Percentiles rank a stretch among this genome's conserved stretches.
phyloP scores from a whole-genome alignment of 2,888 invertebrate genomes.

The Heterodera filipjevi region DNA sequence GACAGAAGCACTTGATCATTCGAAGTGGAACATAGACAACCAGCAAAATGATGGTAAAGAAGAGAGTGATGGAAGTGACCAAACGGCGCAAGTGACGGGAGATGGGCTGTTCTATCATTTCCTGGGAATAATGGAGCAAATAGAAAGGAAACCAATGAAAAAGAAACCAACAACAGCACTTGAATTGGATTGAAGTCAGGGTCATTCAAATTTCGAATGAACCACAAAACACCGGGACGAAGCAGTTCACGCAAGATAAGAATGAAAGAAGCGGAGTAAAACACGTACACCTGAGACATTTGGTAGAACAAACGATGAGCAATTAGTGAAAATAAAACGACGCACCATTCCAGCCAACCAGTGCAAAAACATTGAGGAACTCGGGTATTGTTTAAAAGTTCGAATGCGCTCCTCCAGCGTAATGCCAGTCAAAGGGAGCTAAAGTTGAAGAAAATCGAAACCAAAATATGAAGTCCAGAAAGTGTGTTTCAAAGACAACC shows the following conservation, averaged over 20 bases:
- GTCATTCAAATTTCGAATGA: slow-evolving; percentile 93
- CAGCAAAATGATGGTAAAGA: slow-evolving; percentile 90
- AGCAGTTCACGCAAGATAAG: slow-evolving; percentile 82
- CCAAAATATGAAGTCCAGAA: background rate
- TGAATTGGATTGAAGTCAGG: slow-evolving; percentile 99
- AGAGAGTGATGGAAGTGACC: slow-evolving; percentile 81
- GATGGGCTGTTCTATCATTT: slow-evolving; percentile 97
- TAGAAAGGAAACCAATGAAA: background rate
- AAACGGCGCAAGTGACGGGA: slow-evolving; percentile 85
- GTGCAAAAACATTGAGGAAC: slow-evolving; percentile 73
- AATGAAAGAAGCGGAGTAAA: slow-evolving; percentile 97
- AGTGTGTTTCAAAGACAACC: no score
- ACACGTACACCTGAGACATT: slow-evolving; percentile 77
- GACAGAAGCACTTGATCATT: slow-evolving; percentile 76
- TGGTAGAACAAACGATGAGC: background rate
- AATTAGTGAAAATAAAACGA: background rate
- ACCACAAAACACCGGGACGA: slow-evolving; percentile 96
- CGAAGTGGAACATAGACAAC: slow-evolving; percentile 94
- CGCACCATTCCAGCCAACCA: slow-evolving; percentile 94
- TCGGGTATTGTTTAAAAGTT: slow-evolving; percentile 39
- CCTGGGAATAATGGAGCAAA: background rate
- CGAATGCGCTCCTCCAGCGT: slow-evolving; percentile 40
- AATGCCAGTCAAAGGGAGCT: slow-evolving; percentile 51
- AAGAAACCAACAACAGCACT: slow-evolving; percentile 70
- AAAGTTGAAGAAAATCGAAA: no score